Base-by-base conservation (phyloP, 2,888 invertebrate species). In the Stratiomys singularior region DNA sequence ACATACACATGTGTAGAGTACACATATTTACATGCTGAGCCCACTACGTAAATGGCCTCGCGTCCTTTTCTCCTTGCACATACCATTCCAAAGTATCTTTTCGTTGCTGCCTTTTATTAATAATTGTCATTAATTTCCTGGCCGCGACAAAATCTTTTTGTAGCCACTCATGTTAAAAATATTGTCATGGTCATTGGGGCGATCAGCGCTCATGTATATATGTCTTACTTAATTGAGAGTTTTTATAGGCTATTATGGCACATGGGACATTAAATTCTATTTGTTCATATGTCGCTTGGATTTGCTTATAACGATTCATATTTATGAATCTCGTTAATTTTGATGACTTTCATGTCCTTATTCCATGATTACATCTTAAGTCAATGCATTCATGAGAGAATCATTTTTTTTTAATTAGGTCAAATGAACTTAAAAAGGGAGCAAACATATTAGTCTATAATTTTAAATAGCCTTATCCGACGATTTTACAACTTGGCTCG, bases 281-380 rank as follows among this genome's bases (percentile, higher is more conserved):
- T 64, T 71, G 27, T 52, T 71, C 71, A 52, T 71, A 47, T 25
- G 15, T 47, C 71, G 47, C 23, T 71, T 71, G 47, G 47, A 47
- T 25, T 52, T 25, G 28, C n/a, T 25, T 1, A 46, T 25, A 47
- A 25, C 27, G 47, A 27, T 52, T 25, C 47, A 15, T 71, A 23
- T 71, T 47, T 71, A 71, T 71, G 52, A 23, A 25, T 52, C n/a
- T 71, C 71, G 52, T 71, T 71, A 71, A 71, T 52, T 71, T 71
- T 71, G 2, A 71, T 71, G 71, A 27, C 71, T 47, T 9, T 71
- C 47, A 4, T 7, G 5, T 60, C 9, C 9, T 3, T 37, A 9
- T 37, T 37, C 9, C 5, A 37, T 9, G 37, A 37, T 37, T 37
- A 37, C 9, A 9, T 9, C 9, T 5, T 37, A 9, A 9, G 37